phyloP scores from a whole-genome alignment of 2,888 invertebrate genomes.

The Ochropleura plecta region DNA sequence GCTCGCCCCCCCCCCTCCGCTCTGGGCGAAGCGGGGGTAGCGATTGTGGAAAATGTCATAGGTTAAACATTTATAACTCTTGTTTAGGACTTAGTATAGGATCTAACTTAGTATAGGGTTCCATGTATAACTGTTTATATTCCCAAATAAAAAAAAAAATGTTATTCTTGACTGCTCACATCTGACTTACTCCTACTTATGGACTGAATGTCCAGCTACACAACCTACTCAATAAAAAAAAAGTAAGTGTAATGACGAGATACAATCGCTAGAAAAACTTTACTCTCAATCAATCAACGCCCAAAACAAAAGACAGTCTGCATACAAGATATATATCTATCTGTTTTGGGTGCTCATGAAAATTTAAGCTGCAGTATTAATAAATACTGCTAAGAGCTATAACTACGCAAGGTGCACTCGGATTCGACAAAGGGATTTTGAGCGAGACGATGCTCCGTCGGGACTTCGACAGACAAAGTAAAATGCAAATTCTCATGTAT shows the following conservation, averaged over 20 bases:
- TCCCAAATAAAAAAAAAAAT: no score
- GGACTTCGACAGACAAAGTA: slow-evolving; percentile 84
- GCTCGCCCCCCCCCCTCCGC: no score
- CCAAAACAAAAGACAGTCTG: slow-evolving; percentile 28
- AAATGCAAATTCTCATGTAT: slow-evolving; percentile 89
- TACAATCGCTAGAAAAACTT: neutral
- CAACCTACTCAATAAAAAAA: no score
- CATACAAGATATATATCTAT: slow-evolving; percentile 6
- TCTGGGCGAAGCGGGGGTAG: no score
- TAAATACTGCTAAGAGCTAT: slow-evolving; percentile 41
- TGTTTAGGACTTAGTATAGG: no score
- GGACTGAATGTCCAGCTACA: no score
- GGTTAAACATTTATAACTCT: no score
- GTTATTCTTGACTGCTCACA: no score
- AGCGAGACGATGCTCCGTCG: slow-evolving; percentile 74
- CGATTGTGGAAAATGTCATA: no score
- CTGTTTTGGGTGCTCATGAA: slow-evolving; percentile 36
- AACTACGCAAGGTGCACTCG: slow-evolving; percentile 60
- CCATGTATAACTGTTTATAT: no score
- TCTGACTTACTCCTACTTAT: no score
- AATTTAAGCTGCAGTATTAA: slow-evolving; percentile 50
- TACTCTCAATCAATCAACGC: slow-evolving; percentile 8
- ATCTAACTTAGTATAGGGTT: no score
- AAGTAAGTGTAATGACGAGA: neutral
- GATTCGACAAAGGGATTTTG: slow-evolving; percentile 76